Evolutionary conservation across 2,797 vertebrate species (phyloP).

Genomic region (Alauda arvensis): DNA sequence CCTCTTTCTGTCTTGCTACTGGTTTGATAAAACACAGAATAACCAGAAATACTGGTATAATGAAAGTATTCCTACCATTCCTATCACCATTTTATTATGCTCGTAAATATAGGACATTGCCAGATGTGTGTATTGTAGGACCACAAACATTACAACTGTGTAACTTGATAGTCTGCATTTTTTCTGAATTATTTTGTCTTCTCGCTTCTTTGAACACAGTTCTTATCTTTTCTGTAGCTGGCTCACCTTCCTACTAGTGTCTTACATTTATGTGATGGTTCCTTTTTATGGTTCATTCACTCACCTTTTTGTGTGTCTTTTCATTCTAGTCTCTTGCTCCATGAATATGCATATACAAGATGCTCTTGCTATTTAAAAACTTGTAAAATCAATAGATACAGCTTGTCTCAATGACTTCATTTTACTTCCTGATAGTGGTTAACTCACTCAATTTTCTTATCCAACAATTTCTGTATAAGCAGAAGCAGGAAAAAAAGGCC

Average conservation of each 20-base stretch:
- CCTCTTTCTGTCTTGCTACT: neutral
- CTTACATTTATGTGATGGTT: neutral
- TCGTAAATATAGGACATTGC: neutral
- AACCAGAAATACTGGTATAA: neutral
- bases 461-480: neutral
- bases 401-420: neutral
- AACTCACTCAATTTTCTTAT: neutral
- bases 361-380: neutral
- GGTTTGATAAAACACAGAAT: neutral
- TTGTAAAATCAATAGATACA: neutral
- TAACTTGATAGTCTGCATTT: neutral
- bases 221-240: neutral
- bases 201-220: accelerated
- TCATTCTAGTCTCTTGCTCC: neutral
- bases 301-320: neutral
- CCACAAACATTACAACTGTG: neutral
- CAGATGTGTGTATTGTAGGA: neutral
- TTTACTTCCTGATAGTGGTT: neutral
- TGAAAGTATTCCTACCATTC: neutral
- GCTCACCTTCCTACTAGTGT: neutral
- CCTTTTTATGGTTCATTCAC: neutral
- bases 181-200: neutral
- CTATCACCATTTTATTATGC: neutral
- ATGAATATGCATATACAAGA: neutral
- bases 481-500: neutral